These are phyloP conservation scores for Otocyon megalotis DNA, from an alignment of 2,113 vertebrate genomes.

Conservation along the genomic window DNA sequence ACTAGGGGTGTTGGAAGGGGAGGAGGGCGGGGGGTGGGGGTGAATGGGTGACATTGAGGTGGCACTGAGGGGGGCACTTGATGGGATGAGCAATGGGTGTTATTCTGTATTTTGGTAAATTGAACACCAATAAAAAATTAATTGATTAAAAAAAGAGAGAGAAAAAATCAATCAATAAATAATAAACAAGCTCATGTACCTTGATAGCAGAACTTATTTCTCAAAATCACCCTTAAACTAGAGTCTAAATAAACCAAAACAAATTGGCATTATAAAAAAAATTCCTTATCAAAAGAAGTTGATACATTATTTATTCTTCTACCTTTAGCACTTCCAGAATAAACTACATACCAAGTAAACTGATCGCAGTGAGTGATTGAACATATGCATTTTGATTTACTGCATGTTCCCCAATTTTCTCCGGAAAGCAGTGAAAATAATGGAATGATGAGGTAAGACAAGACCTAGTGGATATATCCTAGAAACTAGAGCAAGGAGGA, in stretches of 20 bases:
- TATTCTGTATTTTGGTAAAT: too few relatives aligned
- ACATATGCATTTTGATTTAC: neutral
- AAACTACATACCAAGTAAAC: neutral
- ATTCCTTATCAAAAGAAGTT: neutral
- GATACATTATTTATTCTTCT: neutral
- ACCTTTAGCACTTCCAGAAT: neutral
- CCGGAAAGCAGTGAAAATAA: neutral
- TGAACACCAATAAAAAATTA: too few relatives aligned
- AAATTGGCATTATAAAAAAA: neutral
- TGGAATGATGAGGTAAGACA: neutral
- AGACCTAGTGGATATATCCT: neutral
- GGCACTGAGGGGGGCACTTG: too few relatives aligned
- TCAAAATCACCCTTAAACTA: slow-evolving; percentile 32
- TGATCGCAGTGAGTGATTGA: neutral
- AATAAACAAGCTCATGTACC: neutral
- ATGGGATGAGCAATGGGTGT: too few relatives aligned
- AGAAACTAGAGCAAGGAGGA: neutral
- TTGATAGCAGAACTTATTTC: slow-evolving; percentile 35
- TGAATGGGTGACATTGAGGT: too few relatives aligned
- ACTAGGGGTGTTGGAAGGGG: too few relatives aligned
- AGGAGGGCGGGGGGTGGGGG: too few relatives aligned
- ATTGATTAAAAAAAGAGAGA: too few relatives aligned
- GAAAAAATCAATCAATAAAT: too few relatives aligned
- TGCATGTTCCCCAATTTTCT: neutral
- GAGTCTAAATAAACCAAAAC: slow-evolving; percentile 26